Evolutionary conservation across 2,888 invertebrate species (phyloP), one percentile per base, ranked within the genome.

Genomic region (Lottia gigantea): DNA sequence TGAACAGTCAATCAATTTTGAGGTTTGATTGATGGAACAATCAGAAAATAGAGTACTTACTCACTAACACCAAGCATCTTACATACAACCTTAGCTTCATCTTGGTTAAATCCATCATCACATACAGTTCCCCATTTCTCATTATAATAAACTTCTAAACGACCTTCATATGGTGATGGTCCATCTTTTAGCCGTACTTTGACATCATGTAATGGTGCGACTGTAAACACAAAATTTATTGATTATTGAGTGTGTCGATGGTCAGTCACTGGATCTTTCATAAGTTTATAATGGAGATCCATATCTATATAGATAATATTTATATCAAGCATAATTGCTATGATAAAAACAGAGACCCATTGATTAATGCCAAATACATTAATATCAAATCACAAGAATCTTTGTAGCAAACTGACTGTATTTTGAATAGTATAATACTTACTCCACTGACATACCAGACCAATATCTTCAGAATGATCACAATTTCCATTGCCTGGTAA

Each of bases 371-470:
- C 31, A 31, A 31, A 31, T 31, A 31, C 2, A 31, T 31, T 31
- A 8, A 40, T 6, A 40, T 40, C 2, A 8, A 45, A 62, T 40
- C 15, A 19, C 64, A 64, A 64, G 16, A 16, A 7, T 31, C 15
- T 7, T 16, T 45, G 26, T 23, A n/a, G 15, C 47, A 8, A 66
- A 31, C 26, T 16, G n/a, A n/a, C n/a, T n/a, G n/a, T 66, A 47
- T 66, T 46, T 23, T 55, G 14, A 12, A 47, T 46, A 61, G 0
- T 45, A 16, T 62, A n/a, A 61, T 45, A 72, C 74, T 65, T 68
- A 78, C 78, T 73, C 49, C 76, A 76, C n/a, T 73, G 67, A 74
- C 80, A 80, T 26, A 74, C 67, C 0, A 81, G 71, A 15, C 74
- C 74, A 16, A 71, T 71, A 68, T 78, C 78, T 64, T 78, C 73